Conservation (phyloP, 2,888 invertebrate species). For the Sialis fuliginosa region DNA sequence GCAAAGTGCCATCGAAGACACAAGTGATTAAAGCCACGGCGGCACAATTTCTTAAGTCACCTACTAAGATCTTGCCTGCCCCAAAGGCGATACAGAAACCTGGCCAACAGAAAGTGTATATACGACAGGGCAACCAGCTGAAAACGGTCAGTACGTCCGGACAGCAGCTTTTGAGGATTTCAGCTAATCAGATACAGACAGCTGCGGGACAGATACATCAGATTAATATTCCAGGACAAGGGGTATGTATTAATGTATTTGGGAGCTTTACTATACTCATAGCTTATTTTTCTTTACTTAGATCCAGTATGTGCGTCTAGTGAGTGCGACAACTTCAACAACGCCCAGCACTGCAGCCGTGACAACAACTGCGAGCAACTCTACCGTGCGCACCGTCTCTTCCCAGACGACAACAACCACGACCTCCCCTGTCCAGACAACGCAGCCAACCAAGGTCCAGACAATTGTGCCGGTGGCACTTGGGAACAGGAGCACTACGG, state of each 20-base stretch:
- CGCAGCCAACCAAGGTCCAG: conserved; percentile 6
- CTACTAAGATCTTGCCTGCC: conserved; percentile 51
- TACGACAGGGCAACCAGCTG: conserved; percentile 24
- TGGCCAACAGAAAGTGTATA: conserved; percentile 33
- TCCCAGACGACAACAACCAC: conserved; percentile 5
- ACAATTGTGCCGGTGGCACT: conserved; percentile 8
- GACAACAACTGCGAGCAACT: conserved; percentile 12
- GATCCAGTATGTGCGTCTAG: conserved; percentile 56
- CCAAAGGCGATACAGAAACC: conserved; percentile 24
- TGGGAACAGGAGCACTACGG: not conserved
- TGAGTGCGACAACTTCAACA: conserved; percentile 31
- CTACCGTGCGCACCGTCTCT: conserved; percentile 8
- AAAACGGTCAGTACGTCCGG: conserved; percentile 15
- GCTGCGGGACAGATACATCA: conserved; percentile 41
- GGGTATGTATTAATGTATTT: conserved; percentile 26
- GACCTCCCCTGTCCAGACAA: conserved; percentile 2
- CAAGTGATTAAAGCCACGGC: conserved; percentile 22
- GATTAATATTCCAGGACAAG: conserved; percentile 53
- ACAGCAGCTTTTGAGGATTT: conserved; percentile 29
- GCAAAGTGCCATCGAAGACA: conserved; percentile 3
- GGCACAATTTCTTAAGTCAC: conserved; percentile 40
- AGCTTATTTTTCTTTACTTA: conserved; percentile 14
- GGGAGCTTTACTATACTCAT: not conserved
- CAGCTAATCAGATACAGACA: conserved; percentile 27
- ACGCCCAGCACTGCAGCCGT: conserved; percentile 17